Evolutionary conservation across 2,888 invertebrate species (phyloP).

Genomic region (Orchesella flavescens): DNA sequence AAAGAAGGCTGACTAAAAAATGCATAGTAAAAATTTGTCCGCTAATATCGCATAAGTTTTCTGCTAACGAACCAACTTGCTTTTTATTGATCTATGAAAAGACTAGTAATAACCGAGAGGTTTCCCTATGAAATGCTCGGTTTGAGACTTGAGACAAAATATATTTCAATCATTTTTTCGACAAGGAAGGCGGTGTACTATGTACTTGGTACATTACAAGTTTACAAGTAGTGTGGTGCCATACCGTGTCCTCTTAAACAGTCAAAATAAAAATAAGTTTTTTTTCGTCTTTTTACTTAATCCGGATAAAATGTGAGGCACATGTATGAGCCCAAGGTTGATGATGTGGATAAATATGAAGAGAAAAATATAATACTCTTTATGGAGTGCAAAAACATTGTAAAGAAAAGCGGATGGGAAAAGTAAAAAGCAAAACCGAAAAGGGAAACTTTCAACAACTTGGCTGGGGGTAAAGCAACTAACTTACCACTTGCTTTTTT

Average conservation of each 20-base stretch:
- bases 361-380: background rate
- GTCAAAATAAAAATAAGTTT: background rate
- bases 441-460: conserved; percentile 57
- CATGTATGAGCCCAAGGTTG: background rate
- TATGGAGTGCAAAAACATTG: conserved; percentile 52
- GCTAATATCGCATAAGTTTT: background rate
- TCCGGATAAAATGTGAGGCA: background rate
- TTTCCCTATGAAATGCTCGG: background rate
- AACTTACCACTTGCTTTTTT: conserved; percentile 54
- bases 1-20: no score
- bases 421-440: conserved; percentile 27
- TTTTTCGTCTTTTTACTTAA: background rate
- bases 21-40: no score
- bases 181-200: no score
- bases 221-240: no score
- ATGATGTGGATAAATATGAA: conserved; percentile 4
- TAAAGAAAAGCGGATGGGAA: background rate
- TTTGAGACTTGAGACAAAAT: conserved; percentile 6
- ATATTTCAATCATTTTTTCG: conserved; percentile 17
- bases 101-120: no score
- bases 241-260: no score
- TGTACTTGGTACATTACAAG: no score
- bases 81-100: conserved; percentile 9
- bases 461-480: conserved; percentile 61
- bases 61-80: conserved; percentile 25